phyloP scores from a whole-genome alignment of 2,888 invertebrate genomes.

The Lasius fuliginosus region DNA sequence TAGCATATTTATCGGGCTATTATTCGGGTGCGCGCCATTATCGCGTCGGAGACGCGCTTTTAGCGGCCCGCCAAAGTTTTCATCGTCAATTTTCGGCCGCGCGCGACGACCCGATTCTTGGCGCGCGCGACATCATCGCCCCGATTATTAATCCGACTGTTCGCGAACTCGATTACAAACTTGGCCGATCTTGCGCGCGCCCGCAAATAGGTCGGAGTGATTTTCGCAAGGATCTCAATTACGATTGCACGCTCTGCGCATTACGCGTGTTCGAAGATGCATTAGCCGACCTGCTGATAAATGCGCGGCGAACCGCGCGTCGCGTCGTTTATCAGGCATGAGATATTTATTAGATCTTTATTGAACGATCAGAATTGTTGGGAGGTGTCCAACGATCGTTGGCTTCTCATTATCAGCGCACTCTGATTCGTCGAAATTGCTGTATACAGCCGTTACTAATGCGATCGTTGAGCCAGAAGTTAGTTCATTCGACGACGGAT shows the following conservation, averaged over 20 bases:
- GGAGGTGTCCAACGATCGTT: conserved; percentile 20
- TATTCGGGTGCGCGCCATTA: conserved; percentile 60
- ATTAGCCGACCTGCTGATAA: conserved; percentile 38
- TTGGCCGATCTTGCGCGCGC: conserved; percentile 31
- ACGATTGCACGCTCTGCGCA: conserved; percentile 46
- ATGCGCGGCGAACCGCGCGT: conserved; percentile 42
- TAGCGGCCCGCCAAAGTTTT: conserved; percentile 44
- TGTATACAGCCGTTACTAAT: conserved; percentile 25
- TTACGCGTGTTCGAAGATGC: conserved; percentile 31
- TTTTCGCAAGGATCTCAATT: conserved; percentile 55
- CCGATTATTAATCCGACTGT: conserved; percentile 59
- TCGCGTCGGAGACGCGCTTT: conserved; percentile 22
- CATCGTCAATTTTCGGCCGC: conserved; percentile 51
- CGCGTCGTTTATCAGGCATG: conserved; percentile 8
- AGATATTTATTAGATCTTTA: conserved; percentile 31
- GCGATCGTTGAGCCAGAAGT: conserved; percentile 13
- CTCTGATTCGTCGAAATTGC: conserved; percentile 31
- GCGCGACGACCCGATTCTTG: conserved; percentile 21
- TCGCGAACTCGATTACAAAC: conserved; percentile 52
- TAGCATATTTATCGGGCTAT: conserved; percentile 71
- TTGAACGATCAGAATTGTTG: conserved; percentile 30
- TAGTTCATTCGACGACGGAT: conserved; percentile 7
- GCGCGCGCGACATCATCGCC: neutral
- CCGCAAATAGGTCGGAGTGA: conserved; percentile 59
- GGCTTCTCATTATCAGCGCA: neutral